Conservation (phyloP, 2,888 invertebrate species). For the Cactoblastis cactorum region DNA sequence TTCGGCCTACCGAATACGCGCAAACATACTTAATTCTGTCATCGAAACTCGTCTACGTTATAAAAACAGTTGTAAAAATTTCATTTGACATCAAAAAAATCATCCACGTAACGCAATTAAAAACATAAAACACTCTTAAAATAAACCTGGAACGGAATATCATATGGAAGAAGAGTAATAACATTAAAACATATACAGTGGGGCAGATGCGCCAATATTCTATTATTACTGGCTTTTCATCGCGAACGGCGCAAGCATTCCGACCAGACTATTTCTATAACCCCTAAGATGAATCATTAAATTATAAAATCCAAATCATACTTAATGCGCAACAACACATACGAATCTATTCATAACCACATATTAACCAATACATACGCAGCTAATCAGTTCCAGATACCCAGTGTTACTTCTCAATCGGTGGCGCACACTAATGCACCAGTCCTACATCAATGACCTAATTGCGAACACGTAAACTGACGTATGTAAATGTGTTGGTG, state of each 20-base stretch:
- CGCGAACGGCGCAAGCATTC: constrained; percentile 71
- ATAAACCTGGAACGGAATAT: constrained; percentile 68
- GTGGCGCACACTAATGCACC: constrained; percentile 44
- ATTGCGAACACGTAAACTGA: constrained; percentile 74
- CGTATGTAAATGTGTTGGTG: constrained; percentile 68
- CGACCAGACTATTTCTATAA: constrained; percentile 78
- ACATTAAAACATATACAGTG: constrained; percentile 73
- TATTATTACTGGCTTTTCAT: constrained; percentile 77
- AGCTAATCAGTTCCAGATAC: constrained; percentile 72
- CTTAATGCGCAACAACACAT: constrained; percentile 74
- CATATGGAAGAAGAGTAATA: constrained; percentile 65
- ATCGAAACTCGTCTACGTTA: constrained; percentile 58
- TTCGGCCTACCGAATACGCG: constrained; percentile 49
- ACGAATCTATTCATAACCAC: constrained; percentile 62
- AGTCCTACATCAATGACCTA: constrained; percentile 69
- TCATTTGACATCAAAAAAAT: constrained; percentile 65
- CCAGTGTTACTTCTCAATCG: constrained; percentile 65
- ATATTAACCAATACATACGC: constrained; percentile 64
- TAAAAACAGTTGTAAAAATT: constrained; percentile 71
- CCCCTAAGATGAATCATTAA: constrained; percentile 79
- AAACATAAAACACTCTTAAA: constrained; percentile 70
- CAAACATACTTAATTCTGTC: constrained; percentile 75
- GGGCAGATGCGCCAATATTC: constrained; percentile 77
- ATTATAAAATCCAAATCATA: constrained; percentile 78
- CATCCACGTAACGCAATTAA: constrained; percentile 71